Conservation (phyloP, 2,888 invertebrate genomes). For the Neria commutata region DNA sequence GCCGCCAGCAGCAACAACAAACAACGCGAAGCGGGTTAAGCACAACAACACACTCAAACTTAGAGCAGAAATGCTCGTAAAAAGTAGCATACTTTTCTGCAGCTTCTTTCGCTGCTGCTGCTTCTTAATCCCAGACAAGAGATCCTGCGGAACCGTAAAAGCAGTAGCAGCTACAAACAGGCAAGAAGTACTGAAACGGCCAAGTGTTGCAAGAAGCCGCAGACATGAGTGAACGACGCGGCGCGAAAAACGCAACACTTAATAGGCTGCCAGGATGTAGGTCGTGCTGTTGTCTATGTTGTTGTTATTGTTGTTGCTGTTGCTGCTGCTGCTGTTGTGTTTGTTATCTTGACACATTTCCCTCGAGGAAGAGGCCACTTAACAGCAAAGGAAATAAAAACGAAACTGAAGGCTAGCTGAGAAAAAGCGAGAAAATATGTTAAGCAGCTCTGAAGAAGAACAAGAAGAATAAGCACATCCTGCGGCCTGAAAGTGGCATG, state of each 20-base stretch:
- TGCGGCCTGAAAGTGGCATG: not conserved
- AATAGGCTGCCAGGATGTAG: conserved; percentile 34
- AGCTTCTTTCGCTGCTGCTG: not conserved
- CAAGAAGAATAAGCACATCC: not conserved
- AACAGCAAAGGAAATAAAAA: not conserved
- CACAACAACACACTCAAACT: not conserved
- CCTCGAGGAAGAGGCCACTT: conserved; percentile 11
- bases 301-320: not conserved
- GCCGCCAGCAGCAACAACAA: not conserved
- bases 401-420: conserved; percentile 8
- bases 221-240: conserved; percentile 19
- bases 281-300: not conserved
- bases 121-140: not conserved
- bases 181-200: no score
- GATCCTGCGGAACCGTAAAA: no score
- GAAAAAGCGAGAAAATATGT: not conserved
- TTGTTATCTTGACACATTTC: conserved; percentile 19
- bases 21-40: not conserved
- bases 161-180: not conserved
- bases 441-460: not conserved
- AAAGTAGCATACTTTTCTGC: not conserved
- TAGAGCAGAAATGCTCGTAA: not conserved
- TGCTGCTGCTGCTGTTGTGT: not conserved
- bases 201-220: conserved; percentile 31
- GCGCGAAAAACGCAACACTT: conserved; percentile 29